These are phyloP conservation scores for Otus scops DNA, from an alignment of 2,797 vertebrate genomes.

Conservation along the genomic window DNA sequence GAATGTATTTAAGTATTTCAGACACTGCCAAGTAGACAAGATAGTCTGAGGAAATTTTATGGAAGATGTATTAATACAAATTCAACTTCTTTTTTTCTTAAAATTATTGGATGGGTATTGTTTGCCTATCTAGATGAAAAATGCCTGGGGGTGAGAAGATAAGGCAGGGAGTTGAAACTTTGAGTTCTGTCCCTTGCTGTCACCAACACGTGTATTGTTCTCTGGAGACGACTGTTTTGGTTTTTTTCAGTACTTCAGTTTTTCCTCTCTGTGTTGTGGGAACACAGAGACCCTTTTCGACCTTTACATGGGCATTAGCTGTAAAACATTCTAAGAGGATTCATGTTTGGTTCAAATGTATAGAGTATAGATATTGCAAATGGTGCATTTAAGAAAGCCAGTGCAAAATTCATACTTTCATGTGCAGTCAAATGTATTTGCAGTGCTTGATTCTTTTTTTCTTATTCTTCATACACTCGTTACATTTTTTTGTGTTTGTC, in stretches of 20 bases:
- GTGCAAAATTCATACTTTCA: not conserved
- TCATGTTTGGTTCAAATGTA: not conserved
- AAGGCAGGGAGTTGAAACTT: not conserved
- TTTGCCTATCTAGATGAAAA: not conserved
- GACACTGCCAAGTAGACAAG: not conserved
- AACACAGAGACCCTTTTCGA: not conserved
- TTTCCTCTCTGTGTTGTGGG: not conserved
- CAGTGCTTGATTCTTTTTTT: constrained; percentile 23
- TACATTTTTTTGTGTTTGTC: constrained; percentile 7
- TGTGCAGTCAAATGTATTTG: not conserved
- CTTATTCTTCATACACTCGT: not conserved
- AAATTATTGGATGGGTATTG: not conserved
- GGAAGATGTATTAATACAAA: not conserved
- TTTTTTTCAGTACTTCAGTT: not conserved
- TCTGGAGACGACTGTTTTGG: not conserved
- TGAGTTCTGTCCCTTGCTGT: not conserved
- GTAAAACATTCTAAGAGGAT: not conserved
- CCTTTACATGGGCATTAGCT: not conserved
- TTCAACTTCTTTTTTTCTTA: not conserved
- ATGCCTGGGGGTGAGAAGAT: not conserved
- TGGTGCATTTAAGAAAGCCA: not conserved
- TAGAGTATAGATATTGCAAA: not conserved
- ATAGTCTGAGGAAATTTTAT: not conserved
- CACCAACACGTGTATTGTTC: not conserved
- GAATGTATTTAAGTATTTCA: not conserved